A percentile compares a stretch with the other conserved stretches of the same genome.
These are phyloP conservation scores for Notolabrus celidotus DNA, from an alignment of 2,797 vertebrate species.

Conservation along the genomic window DNA sequence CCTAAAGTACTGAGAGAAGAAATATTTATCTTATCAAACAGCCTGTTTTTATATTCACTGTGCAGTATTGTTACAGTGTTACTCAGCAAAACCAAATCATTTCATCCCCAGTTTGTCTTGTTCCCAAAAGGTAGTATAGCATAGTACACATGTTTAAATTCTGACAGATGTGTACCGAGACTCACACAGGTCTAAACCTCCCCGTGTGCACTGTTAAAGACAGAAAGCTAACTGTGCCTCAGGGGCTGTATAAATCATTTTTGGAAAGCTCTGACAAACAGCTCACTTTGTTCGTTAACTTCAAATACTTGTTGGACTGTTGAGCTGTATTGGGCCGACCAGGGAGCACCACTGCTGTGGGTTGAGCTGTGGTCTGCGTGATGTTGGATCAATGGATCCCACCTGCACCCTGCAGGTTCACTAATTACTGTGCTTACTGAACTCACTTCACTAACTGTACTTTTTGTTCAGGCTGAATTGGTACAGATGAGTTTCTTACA, in stretches of 20 bases:
- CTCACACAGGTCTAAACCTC: background rate
- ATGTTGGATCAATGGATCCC: background rate
- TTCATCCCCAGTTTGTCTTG: too few relatives aligned
- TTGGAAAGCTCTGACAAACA: slow-evolving; percentile 17
- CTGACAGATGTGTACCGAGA: slow-evolving; percentile 9
- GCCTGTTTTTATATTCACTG: background rate
- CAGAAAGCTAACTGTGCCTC: slow-evolving; percentile 19
- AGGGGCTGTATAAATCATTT: slow-evolving; percentile 33
- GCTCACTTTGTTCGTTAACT: slow-evolving; percentile 3
- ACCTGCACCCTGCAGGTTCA: background rate
- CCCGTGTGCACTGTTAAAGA: background rate
- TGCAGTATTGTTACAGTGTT: background rate
- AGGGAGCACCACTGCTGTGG: background rate
- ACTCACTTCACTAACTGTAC: background rate
- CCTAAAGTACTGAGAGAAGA: too few relatives aligned
- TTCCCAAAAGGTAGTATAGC: background rate
- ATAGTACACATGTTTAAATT: background rate
- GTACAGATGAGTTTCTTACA: background rate
- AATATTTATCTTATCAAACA: too few relatives aligned
- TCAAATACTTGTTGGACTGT: background rate
- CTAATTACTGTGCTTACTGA: background rate
- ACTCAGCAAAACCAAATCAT: background rate
- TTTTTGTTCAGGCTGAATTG: slow-evolving; percentile 12
- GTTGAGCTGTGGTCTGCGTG: background rate
- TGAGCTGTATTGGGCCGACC: background rate